Conservation (phyloP, 2,113 vertebrate species). For the Rhinichthys klamathensis region DNA sequence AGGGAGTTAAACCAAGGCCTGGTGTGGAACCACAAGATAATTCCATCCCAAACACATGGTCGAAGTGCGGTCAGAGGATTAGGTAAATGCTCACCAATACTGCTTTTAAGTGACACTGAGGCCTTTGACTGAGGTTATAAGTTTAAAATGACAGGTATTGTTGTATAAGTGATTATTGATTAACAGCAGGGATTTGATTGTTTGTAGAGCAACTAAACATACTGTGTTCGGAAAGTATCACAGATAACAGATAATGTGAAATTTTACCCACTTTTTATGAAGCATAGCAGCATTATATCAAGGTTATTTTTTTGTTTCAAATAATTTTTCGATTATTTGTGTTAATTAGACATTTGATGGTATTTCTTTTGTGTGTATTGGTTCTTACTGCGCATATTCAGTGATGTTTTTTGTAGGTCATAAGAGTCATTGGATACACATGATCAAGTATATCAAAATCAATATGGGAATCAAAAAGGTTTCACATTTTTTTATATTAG, state of each 20-base stretch:
- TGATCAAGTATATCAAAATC: no score
- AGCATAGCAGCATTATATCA: background rate
- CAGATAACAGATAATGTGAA: background rate
- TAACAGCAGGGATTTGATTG: background rate
- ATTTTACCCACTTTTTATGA: background rate
- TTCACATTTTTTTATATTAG: no score
- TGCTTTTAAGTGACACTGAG: background rate
- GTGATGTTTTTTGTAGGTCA: no score
- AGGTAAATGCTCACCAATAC: background rate
- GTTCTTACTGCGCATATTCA: no score
- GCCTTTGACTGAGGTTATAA: background rate
- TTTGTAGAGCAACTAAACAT: background rate
- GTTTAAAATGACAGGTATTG: background rate
- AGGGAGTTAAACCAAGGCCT: conserved; percentile 19
- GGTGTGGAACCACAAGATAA: conserved; percentile 20
- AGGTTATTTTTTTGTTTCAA: no score
- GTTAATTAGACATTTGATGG: no score
- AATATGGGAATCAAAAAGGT: no score
- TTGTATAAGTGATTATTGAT: background rate
- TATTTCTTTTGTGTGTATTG: no score
- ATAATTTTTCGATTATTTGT: no score
- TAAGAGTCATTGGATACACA: no score
- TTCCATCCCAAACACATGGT: conserved; percentile 5
- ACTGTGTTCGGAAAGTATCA: background rate
- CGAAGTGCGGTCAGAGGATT: conserved; percentile 37